These are phyloP conservation scores for Drosophila mayri DNA, from an alignment of 1,140 invertebrate genomes.

Conservation along the genomic window DNA sequence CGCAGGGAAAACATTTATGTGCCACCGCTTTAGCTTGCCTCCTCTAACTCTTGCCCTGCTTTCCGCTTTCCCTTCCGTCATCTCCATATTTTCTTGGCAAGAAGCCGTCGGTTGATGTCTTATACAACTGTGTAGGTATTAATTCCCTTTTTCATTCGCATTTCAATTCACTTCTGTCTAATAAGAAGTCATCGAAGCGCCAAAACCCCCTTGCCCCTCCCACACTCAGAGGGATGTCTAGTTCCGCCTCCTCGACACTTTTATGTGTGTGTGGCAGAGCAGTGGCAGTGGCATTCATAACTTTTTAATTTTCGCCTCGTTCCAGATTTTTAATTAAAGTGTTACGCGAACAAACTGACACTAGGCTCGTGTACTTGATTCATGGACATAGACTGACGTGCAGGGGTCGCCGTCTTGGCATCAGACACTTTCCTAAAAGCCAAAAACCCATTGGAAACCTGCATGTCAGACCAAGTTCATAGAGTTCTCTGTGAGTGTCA, in stretches of 20 bases:
- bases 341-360: conserved; percentile 51
- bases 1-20: conserved; percentile 67
- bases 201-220: not conserved
- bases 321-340: conserved; percentile 72
- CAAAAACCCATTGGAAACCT: conserved; percentile 32
- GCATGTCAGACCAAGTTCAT: conserved; percentile 45
- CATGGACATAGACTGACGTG: conserved; percentile 46
- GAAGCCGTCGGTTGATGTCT: conserved; percentile 53
- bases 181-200: conserved; percentile 49
- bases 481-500: conserved; percentile 37
- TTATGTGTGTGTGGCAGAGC: conserved; percentile 26
- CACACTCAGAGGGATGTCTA: conserved; percentile 42
- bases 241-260: conserved; percentile 57
- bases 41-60: conserved; percentile 1
- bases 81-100: conserved; percentile 65
- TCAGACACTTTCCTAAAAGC: conserved; percentile 43
- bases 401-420: conserved; percentile 42
- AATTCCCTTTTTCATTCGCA: conserved; percentile 23
- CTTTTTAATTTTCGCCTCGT: conserved; percentile 51
- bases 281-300: conserved; percentile 56
- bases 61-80: not conserved
- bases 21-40: conserved; percentile 50
- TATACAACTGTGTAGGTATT: conserved; percentile 65
- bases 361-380: conserved; percentile 35
- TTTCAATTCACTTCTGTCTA: conserved; percentile 31